Evolutionary conservation across 1,140 invertebrate species (phyloP), one percentile per base, ranked within the genome.

Genomic region (Drusus annulatus): DNA sequence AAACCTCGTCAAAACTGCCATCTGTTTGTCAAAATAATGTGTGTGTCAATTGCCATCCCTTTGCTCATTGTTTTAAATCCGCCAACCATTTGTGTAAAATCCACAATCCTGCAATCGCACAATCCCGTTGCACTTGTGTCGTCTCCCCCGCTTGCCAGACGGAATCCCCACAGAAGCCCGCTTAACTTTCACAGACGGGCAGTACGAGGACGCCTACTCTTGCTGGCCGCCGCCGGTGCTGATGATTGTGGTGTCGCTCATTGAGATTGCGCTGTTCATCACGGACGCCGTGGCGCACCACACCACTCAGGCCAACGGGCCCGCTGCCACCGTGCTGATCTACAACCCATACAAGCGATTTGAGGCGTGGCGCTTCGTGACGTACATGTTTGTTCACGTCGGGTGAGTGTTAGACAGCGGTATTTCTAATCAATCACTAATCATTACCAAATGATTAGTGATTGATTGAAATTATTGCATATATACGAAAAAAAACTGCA

Each of bases 301-400:
- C 75, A 89, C 88, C 68, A 89, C 88, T 69, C 84, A 89, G 80
- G 91, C 90, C n/a, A 90, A 89, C 28, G 95, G 95, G n/a, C 95
- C 95, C 17, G 92, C 94, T 25, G 94, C 94, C 2, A 92, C 90
- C 13, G 85, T 93, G 3, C 94, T 99, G 75, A 97, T 99, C 81
- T 99, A 98, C 88, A 95, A 97, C 90, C 98, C 98, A 0, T 91
- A 93, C 81, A 93, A 94, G 84, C 92, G 98, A 80, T 93, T 94
- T 73, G 94, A 99, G 90, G 94, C 93, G 0, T 99, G 97, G 97
- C 91, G 98, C 84, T 99, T 94, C 87, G 65, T 99, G 8, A 96
- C 96, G 1, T 99, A 99, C 86, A 98, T 99, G 96, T 94, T 99
- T 86, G 97, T 99, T 50, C 98, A 99, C 89, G 94, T 97, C 78